A percentile compares a stretch with the other conserved stretches of the same genome.
Evolutionary conservation across 2,113 vertebrate species (phyloP).

Genomic region (Gorilla gorilla): DNA sequence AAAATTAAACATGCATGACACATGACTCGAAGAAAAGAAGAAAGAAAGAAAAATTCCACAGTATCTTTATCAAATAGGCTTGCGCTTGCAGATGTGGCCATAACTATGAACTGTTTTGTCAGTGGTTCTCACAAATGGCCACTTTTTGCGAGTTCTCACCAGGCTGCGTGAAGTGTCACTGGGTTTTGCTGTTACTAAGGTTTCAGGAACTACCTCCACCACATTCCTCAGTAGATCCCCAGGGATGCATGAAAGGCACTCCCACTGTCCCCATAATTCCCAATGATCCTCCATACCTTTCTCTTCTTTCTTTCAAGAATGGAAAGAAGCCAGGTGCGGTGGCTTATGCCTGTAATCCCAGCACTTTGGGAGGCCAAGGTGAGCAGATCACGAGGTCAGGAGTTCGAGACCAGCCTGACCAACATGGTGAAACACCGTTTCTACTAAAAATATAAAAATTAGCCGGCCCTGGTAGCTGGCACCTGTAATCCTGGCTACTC

Average conservation of each 20-base stretch:
- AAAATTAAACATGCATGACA: not conserved
- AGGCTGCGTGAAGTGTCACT: not conserved
- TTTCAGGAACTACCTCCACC: not conserved
- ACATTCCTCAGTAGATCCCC: not conserved
- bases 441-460: no score
- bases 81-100: not conserved
- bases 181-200: not conserved
- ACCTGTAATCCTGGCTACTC: no score
- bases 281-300: not conserved
- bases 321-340: not conserved
- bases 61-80: not conserved
- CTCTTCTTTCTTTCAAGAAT: not conserved
- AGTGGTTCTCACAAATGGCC: not conserved
- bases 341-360: no score
- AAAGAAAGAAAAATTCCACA: not conserved
- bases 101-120: not conserved
- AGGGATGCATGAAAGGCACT: not conserved
- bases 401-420: no score
- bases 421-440: no score
- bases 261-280: not conserved
- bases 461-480: no score
- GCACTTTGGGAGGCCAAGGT: no score
- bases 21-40: not conserved
- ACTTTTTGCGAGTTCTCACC: not conserved
- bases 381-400: no score